Percentiles rank a stretch among this genome's conserved stretches.
Conservation (phyloP, 2,113 vertebrate genomes). For the Cathartes aura region DNA sequence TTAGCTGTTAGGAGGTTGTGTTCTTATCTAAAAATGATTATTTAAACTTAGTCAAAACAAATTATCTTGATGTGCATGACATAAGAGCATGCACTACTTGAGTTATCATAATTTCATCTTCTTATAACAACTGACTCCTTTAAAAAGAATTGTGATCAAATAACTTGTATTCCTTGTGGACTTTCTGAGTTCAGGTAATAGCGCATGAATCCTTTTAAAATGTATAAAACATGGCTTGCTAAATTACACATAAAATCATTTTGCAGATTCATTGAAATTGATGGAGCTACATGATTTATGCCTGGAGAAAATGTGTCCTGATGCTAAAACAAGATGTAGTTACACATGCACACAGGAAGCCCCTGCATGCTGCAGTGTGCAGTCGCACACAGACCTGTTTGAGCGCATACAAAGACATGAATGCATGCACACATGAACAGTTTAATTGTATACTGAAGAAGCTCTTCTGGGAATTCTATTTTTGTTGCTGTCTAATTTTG, state of each 20-base stretch:
- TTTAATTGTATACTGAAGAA: not conserved
- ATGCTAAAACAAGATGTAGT: not conserved
- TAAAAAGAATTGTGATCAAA: not conserved
- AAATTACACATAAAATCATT: not conserved
- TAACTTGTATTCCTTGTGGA: not conserved
- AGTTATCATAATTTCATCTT: not conserved
- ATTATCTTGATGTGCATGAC: not conserved
- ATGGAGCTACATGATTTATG: not conserved
- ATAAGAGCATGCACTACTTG: not conserved
- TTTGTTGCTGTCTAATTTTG: not conserved
- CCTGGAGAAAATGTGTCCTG: not conserved
- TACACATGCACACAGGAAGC: not conserved
- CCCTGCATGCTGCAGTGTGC: not conserved
- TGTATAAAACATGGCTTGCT: not conserved
- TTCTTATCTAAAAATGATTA: conserved; percentile 18
- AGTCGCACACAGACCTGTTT: accelerated
- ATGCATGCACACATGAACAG: not conserved
- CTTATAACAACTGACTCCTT: not conserved
- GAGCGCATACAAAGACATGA: not conserved
- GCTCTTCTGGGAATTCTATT: not conserved
- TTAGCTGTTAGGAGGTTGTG: not conserved
- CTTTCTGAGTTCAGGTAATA: not conserved
- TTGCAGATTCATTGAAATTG: not conserved
- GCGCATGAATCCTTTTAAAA: not conserved
- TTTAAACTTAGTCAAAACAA: conserved; percentile 23